phyloP scores from a whole-genome alignment of 2,797 vertebrate genomes.

The Selene dorsalis region DNA sequence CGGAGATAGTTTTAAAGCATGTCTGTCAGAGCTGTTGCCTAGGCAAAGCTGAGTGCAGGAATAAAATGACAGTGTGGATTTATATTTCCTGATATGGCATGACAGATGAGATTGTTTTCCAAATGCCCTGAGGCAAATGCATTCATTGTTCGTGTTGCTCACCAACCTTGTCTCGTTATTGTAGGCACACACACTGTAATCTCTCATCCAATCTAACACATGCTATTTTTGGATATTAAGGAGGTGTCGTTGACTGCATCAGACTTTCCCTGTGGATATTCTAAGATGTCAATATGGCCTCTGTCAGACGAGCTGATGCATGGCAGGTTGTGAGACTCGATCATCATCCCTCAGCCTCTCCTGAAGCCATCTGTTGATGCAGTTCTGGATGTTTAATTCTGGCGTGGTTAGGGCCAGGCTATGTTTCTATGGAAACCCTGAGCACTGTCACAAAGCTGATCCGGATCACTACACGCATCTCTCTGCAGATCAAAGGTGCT shows the following conservation, averaged over 20 bases:
- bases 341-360: slow-evolving; percentile 49
- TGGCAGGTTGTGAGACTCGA: slow-evolving; percentile 53
- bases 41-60: slow-evolving; percentile 22
- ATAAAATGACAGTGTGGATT: slow-evolving; percentile 40
- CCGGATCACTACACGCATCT: slow-evolving; percentile 67
- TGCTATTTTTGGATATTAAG: slow-evolving; percentile 17
- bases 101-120: slow-evolving; percentile 43
- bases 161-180: slow-evolving; percentile 5
- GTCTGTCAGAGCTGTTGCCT: slow-evolving; percentile 47
- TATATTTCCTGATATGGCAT: slow-evolving; percentile 43
- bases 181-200: background rate
- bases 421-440: slow-evolving; percentile 76
- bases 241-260: slow-evolving; percentile 1
- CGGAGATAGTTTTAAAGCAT: slow-evolving; percentile 38
- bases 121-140: slow-evolving; percentile 26
- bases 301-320: slow-evolving; percentile 49
- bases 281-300: slow-evolving; percentile 47
- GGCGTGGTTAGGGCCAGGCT: slow-evolving; percentile 11
- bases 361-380: slow-evolving; percentile 60
- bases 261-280: slow-evolving; percentile 39
- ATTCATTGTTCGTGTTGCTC: slow-evolving; percentile 19
- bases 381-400: slow-evolving; percentile 55
- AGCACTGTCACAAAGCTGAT: slow-evolving; percentile 65
- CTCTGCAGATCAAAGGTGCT: slow-evolving; percentile 74
- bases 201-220: slow-evolving; percentile 35